These are phyloP conservation scores for Cladopsammia gracilis DNA, from an alignment of 64 coral and sea anemone genomes.

Conservation along the genomic window DNA sequence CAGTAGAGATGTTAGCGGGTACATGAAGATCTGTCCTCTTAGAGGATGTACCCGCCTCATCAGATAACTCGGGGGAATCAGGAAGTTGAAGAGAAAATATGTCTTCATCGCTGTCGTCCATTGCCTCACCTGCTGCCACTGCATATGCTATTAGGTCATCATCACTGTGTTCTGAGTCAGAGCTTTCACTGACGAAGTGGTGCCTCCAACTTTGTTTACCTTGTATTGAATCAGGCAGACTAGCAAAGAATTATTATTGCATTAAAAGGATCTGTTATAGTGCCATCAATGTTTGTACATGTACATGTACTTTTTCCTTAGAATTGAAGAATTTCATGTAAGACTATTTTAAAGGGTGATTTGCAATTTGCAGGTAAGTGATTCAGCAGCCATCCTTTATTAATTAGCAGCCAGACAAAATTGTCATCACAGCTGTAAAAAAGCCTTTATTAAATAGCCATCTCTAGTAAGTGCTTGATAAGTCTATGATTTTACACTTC, in stretches of 20 bases:
- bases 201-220: not conserved
- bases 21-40: not conserved
- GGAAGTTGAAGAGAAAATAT: conserved; percentile 54
- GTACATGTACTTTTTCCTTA: no score
- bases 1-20: not conserved
- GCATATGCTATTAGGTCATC: conserved; percentile 82
- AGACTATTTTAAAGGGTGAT: no score
- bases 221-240: not conserved
- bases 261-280: no score
- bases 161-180: conserved; percentile 51
- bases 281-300: no score
- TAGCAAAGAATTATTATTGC: not conserved
- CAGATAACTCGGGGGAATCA: not conserved
- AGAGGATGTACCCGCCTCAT: not conserved
- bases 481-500: no score
- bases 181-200: conserved; percentile 16
- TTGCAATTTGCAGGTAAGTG: no score
- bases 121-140: conserved; percentile 39
- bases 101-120: conserved; percentile 84
- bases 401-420: no score
- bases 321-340: no score
- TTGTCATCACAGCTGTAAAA: no score
- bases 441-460: no score
- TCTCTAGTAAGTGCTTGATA: no score
- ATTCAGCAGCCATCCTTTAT: no score